These are phyloP conservation scores for Chiloscyllium punctatum DNA, from an alignment of 2,797 vertebrate species.

Conservation along the genomic window DNA sequence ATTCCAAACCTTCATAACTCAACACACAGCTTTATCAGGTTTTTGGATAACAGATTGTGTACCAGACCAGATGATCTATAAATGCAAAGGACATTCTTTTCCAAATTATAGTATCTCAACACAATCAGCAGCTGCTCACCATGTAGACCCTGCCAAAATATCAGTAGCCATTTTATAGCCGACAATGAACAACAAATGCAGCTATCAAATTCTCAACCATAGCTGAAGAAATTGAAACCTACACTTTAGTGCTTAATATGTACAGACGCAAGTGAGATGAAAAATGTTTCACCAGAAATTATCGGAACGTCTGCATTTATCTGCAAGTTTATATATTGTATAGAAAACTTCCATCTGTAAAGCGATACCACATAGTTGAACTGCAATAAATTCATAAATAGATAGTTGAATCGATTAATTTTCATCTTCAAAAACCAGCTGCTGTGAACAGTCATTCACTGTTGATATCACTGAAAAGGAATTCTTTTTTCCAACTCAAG, in stretches of 20 bases:
- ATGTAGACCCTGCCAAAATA: not conserved
- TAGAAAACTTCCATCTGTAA: not conserved
- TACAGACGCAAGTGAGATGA: not conserved
- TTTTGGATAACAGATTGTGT: not conserved
- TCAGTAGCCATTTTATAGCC: not conserved
- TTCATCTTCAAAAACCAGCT: not conserved
- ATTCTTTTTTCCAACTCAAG: not conserved
- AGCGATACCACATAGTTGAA: not conserved
- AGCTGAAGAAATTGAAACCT: not conserved
- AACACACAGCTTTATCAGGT: not conserved
- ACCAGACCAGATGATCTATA: not conserved
- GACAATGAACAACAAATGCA: not conserved
- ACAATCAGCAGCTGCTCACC: not conserved
- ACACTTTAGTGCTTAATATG: not conserved
- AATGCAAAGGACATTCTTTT: not conserved
- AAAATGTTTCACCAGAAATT: not conserved
- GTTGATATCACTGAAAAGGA: not conserved
- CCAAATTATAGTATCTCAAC: not conserved
- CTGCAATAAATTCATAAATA: not conserved
- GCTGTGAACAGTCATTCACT: not conserved
- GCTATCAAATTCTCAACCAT: not conserved
- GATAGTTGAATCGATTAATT: not conserved
- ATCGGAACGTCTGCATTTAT: not conserved
- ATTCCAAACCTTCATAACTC: slow-evolving; percentile 20
- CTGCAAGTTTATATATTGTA: not conserved